These are phyloP conservation scores for Microtus ochrogaster DNA, from an alignment of 2,113 vertebrate genomes.

Conservation along the genomic window DNA sequence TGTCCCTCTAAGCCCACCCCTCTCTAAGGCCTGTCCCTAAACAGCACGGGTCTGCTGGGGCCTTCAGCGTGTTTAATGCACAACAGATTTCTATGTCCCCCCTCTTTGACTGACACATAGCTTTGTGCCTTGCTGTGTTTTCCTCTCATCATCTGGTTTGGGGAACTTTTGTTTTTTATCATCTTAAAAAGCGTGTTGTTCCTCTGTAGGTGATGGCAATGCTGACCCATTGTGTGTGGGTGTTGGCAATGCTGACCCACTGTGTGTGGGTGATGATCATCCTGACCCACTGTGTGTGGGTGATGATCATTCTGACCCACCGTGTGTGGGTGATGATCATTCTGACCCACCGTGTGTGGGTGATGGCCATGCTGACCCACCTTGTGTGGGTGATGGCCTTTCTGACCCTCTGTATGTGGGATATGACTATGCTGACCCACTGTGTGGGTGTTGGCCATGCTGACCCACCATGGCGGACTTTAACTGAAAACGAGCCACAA, in stretches of 20 bases:
- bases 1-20: neutral
- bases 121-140: neutral
- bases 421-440: no score
- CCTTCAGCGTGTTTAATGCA: neutral
- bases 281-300: no score
- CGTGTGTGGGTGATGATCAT: accelerated
- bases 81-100: neutral
- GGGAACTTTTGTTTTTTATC: neutral
- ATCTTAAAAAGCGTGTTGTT: neutral
- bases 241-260: no score
- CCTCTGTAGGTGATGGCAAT: neutral
- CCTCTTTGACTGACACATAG: neutral
- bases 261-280: no score
- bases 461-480: neutral
- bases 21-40: neutral
- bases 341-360: no score
- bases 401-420: no score
- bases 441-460: no score
- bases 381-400: no score
- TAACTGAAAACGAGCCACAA: accelerated
- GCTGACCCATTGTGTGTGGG: no score
- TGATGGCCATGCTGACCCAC: no score
- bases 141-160: neutral
- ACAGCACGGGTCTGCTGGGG: no score
- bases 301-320: no score